Conservation (phyloP, 2,113 vertebrate genomes). For the Calyptommatus sinebrachiatus region DNA sequence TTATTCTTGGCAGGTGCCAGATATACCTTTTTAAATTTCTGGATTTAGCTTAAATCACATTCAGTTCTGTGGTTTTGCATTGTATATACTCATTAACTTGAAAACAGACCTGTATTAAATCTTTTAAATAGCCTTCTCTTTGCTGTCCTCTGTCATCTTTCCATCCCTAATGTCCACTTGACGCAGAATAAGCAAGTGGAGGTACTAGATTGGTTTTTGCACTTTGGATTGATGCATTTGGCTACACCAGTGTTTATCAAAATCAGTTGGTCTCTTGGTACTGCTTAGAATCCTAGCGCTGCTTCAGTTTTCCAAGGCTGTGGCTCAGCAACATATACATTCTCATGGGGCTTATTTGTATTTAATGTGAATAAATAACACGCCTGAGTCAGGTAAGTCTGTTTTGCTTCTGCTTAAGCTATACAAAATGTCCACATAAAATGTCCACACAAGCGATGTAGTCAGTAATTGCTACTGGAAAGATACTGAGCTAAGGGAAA, state of each 20-base stretch:
- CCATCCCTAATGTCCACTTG: conserved; percentile 12
- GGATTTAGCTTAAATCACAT: neutral
- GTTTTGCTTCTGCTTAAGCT: conserved; percentile 21
- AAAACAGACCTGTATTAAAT: neutral
- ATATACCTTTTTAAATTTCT: neutral
- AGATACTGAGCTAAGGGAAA: conserved; percentile 3
- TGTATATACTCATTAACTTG: neutral
- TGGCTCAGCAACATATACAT: conserved; percentile 19
- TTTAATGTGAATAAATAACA: conserved; percentile 19
- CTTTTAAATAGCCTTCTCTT: neutral
- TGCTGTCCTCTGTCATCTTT: neutral
- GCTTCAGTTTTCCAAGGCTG: neutral
- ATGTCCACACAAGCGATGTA: conserved; percentile 2
- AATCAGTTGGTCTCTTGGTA: neutral
- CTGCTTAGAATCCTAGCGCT: neutral
- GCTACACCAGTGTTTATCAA: neutral
- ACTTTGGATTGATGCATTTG: conserved; percentile 6
- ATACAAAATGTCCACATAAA: neutral
- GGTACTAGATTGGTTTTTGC: conserved; percentile 1
- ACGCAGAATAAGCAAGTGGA: neutral
- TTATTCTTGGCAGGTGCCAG: neutral
- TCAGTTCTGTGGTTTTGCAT: neutral
- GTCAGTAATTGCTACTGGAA: conserved; percentile 17
- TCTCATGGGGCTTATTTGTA: conserved; percentile 22
- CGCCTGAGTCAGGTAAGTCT: neutral